Conservation (phyloP, 1,140 invertebrate species). For the Adoxophyes honmai region DNA sequence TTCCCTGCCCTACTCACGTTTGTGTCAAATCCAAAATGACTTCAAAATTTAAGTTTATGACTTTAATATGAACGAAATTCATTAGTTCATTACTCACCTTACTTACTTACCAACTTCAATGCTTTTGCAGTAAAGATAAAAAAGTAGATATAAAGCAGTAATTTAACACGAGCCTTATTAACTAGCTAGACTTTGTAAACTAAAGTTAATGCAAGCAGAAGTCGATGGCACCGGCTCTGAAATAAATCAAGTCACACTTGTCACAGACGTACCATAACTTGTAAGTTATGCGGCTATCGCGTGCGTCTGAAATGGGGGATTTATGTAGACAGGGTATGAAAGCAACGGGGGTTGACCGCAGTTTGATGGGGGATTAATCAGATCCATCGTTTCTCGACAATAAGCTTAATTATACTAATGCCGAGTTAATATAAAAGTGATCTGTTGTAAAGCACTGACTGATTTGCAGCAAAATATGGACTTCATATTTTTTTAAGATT, state of each 20-base stretch:
- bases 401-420: neutral
- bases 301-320: constrained; percentile 32
- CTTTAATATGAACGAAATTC: too few species aligned
- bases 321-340: constrained; percentile 22
- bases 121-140: too few species aligned
- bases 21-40: too few species aligned
- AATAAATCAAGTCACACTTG: constrained; percentile 50
- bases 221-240: constrained; percentile 19
- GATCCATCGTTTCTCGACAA: neutral
- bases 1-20: too few species aligned
- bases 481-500: too few species aligned
- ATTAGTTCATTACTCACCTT: too few species aligned
- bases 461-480: too few species aligned
- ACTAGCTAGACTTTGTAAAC: neutral
- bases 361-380: neutral
- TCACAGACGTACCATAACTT: constrained; percentile 36
- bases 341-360: constrained; percentile 11
- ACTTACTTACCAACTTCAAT: too few species aligned
- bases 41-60: too few species aligned
- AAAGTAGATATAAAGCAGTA: constrained; percentile 4
- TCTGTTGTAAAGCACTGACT: neutral
- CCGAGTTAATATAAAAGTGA: neutral
- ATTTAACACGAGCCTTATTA: neutral
- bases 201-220: constrained; percentile 7
- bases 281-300: constrained; percentile 43